Percentiles rank a stretch among this genome's conserved stretches.
phyloP scores from a whole-genome alignment of 1,140 invertebrate species.

The Drosophila nigrodunni region DNA sequence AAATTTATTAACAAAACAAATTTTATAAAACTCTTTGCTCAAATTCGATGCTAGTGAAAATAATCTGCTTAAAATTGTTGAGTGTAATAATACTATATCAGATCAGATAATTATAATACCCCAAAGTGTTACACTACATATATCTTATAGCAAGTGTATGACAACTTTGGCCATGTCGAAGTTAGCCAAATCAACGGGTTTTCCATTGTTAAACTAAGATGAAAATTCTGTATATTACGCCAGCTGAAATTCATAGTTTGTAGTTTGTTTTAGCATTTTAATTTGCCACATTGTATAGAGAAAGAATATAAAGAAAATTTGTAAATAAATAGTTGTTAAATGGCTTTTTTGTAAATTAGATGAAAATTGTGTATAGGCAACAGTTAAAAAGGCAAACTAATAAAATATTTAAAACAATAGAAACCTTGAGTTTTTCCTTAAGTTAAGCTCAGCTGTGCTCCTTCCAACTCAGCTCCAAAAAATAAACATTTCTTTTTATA shows the following conservation, averaged over 20 bases:
- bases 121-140: neutral
- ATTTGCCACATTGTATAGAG: slow-evolving; percentile 63
- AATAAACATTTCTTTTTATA: slow-evolving; percentile 3
- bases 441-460: too few species aligned
- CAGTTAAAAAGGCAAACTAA: slow-evolving; percentile 64
- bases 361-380: slow-evolving; percentile 71
- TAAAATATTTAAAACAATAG: slow-evolving; percentile 50
- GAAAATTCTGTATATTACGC: slow-evolving; percentile 21
- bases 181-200: neutral
- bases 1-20: slow-evolving; percentile 13
- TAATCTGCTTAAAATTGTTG: slow-evolving; percentile 15
- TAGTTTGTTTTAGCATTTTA: slow-evolving; percentile 66
- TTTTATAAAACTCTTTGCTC: slow-evolving; percentile 39
- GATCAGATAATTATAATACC: neutral
- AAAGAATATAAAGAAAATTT: slow-evolving; percentile 9
- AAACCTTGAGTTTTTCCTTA: neutral
- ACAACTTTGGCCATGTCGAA: slow-evolving; percentile 12
- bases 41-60: slow-evolving; percentile 33
- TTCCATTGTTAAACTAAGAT: slow-evolving; percentile 6
- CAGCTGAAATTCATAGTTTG: slow-evolving; percentile 52
- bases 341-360: slow-evolving; percentile 75
- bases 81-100: slow-evolving; percentile 3
- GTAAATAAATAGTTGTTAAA: slow-evolving; percentile 69
- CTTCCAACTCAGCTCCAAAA: too few species aligned
- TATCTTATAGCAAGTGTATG: slow-evolving; percentile 1